Evolutionary conservation across 2,888 invertebrate genomes (phyloP), one percentile per base, ranked within the genome.

Genomic region (Parnassius glacialis): DNA sequence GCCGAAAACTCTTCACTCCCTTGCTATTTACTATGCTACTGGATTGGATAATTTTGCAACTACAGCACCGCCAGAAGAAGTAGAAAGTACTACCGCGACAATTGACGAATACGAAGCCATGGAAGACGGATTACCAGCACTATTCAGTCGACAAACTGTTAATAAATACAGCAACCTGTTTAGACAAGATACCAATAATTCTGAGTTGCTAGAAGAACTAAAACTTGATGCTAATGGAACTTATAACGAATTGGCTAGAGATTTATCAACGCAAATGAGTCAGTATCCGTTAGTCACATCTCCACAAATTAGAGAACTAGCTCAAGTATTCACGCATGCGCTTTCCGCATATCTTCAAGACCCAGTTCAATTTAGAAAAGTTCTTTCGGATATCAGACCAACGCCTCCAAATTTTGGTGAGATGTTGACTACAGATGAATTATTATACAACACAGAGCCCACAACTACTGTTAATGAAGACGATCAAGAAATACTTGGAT

Each of bases 291-390:
- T 95, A 9, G 92, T 93, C 11, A 90, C 82, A 44, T 92, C 84
- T 66, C 92, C 95, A n/a, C 93, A 95, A 81, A 93, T 96, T 0
- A 92, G 96, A 58, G 95, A 96, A 81, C 82, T 97, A 5, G 97
- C 97, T 0, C 95, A 96, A 83, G 95, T 97, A 3, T 97, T 97
- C 73, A 96, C 96, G 0, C 94, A 96, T 74, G 97, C 96, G 0
- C 83, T 97, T 13, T 95, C 96, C 1, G 96, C 95, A 0, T 97
- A 97, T 70, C 87, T 97, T 5, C 95, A 96, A 81, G 95, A 97
- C 80, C 97, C 97, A 1, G 94, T 94, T n/a, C 94, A 94, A 59
- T 97, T 97, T 72, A 94, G 95, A 68, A 94, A 94, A 74, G 95
- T 95, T 20, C 81, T 97, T 20, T 94, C 95, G 9, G 94, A 95